These are phyloP conservation scores for Spondyliosoma cantharus DNA, from an alignment of 2,797 vertebrate genomes.

Conservation along the genomic window DNA sequence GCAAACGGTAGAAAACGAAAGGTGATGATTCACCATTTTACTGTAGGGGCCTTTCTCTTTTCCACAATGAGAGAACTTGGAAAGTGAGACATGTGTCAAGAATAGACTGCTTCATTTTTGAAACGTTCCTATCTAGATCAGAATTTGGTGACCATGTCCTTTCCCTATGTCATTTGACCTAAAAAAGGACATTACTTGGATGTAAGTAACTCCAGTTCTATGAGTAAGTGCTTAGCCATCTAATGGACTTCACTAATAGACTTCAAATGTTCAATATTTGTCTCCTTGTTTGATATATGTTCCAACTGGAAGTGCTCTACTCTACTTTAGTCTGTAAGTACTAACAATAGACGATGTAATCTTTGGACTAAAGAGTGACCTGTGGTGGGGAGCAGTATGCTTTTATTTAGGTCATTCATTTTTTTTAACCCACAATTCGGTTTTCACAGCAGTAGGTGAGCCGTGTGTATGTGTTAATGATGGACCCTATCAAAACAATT, in stretches of 20 bases:
- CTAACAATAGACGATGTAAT: neutral
- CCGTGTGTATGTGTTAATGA: no score
- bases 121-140: neutral
- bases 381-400: no score
- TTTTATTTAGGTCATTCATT: no score
- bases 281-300: neutral
- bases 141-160: neutral
- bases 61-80: neutral
- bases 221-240: neutral
- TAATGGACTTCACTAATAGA: neutral
- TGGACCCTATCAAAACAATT: no score
- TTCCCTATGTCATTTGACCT: neutral
- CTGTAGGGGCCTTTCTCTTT: neutral
- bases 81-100: slow-evolving; percentile 9
- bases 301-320: neutral
- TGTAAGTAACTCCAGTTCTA: neutral
- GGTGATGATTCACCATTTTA: slow-evolving; percentile 15
- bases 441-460: no score
- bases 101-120: slow-evolving; percentile 37
- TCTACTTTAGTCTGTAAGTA: neutral
- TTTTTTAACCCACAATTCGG: no score
- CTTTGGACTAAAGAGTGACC: neutral
- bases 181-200: neutral
- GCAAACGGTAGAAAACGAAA: slow-evolving; percentile 5
- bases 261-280: slow-evolving; percentile 1